Percentiles rank a stretch among this genome's conserved stretches.
Conservation (phyloP, 2,888 invertebrate genomes). For the Oligia latruncula region DNA sequence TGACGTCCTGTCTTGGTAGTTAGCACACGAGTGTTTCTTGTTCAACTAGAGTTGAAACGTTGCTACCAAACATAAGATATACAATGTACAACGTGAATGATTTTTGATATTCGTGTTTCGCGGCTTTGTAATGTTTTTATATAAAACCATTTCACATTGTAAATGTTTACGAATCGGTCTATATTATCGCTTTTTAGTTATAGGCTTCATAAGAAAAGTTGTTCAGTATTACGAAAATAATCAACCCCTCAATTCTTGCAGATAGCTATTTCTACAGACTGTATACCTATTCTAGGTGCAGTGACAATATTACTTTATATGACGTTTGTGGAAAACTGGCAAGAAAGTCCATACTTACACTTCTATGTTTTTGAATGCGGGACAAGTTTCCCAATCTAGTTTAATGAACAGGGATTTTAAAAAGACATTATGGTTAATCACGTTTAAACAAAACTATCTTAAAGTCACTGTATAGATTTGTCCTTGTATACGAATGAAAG, state of each 20-base stretch:
- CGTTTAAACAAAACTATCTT: constrained; percentile 27
- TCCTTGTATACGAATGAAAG: constrained; percentile 73
- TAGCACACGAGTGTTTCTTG: constrained; percentile 40
- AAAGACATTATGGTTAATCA: constrained; percentile 11
- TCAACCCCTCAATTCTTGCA: background rate
- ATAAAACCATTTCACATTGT: background rate
- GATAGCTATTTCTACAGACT: background rate
- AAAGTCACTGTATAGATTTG: constrained; percentile 54
- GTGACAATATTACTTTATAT: background rate
- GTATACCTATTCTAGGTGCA: background rate
- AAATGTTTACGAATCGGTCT: background rate
- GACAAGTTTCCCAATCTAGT: constrained; percentile 1
- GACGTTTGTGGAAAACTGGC: background rate
- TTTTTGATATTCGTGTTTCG: background rate
- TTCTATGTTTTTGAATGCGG: background rate
- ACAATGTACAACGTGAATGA: background rate
- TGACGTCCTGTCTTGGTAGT: constrained; percentile 53
- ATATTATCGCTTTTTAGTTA: background rate
- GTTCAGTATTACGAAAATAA: background rate
- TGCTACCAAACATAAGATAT: constrained; percentile 7
- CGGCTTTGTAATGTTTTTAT: background rate
- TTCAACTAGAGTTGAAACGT: background rate
- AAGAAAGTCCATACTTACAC: background rate
- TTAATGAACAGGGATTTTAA: background rate
- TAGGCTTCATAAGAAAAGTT: background rate